A percentile compares a stretch with the other conserved stretches of the same genome.
phyloP scores from a whole-genome alignment of 1,140 invertebrate species.

The Neodiprion fabricii region DNA sequence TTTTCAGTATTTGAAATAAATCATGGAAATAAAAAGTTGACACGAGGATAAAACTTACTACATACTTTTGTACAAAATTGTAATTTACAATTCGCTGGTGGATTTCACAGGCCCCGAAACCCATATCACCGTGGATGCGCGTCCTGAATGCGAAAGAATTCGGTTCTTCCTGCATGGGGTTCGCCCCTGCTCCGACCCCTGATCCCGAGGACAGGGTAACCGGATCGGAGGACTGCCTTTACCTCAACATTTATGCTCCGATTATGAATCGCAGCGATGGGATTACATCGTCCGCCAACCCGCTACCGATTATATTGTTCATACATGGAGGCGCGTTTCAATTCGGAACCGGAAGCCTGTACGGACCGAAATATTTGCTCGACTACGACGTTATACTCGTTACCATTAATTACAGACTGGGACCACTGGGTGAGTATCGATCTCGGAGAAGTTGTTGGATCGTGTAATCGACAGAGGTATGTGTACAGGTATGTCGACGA shows the following conservation, averaged over 20 bases:
- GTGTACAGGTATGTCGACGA: not conserved
- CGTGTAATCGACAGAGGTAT: not conserved
- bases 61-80: too few species aligned
- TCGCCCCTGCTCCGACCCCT: conserved; percentile 32
- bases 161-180: conserved; percentile 54
- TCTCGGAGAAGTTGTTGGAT: not conserved
- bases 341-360: conserved; percentile 52
- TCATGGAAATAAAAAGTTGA: too few species aligned
- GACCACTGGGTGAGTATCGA: conserved; percentile 60
- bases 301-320: conserved; percentile 50
- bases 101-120: conserved; percentile 50
- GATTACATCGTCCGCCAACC: conserved; percentile 8
- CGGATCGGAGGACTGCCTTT: conserved; percentile 67
- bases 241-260: conserved; percentile 67
- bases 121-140: conserved; percentile 51
- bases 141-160: conserved; percentile 52
- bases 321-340: conserved; percentile 55
- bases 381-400: conserved; percentile 69
- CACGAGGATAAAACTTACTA: too few species aligned
- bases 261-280: conserved; percentile 24
- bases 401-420: conserved; percentile 70
- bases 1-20: too few species aligned
- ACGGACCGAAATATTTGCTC: conserved; percentile 66
- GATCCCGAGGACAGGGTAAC: conserved; percentile 37
- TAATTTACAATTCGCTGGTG: too few species aligned